Evolutionary conservation across 2,888 invertebrate species (phyloP), one percentile per base, ranked within the genome.

Genomic region (Agriotes lineatus): DNA sequence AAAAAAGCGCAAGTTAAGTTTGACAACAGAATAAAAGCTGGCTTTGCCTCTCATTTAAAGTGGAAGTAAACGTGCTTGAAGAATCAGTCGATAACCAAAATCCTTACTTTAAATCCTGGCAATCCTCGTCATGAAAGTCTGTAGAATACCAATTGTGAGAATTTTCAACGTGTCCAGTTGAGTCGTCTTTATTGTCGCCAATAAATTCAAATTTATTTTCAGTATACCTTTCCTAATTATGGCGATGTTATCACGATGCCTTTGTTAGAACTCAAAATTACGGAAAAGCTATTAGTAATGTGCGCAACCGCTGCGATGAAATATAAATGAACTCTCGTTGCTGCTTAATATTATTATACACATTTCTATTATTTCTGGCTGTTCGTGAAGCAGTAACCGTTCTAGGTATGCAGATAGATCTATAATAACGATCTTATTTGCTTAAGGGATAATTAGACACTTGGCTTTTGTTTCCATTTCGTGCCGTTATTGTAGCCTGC

Each of bases 361-460:
- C 37, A 14, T 39, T 39, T 12, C 20, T 45, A 45, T 19, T 45
- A 45, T 19, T 45, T 10, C 20, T 1, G 25, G 14, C 20, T 16
- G 30, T 37, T 56, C 37, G 35, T 56, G 37, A 56, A 37, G 30
- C 50, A 50, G 7, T 22, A 50, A 50, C 16, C 14, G 25, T 25
- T 25, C 25, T 25, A 25, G 25, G 25, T 25, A 25, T 7, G 50
- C 14, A 30, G 7, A 14, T 12, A 30, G 25, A 62, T 62, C 62
- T 62, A 62, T 54, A 62, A 52, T 54, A 44, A 44, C 42, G 52
- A 62, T 62, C 62, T 62, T 62, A 54, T 62, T 62, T 62, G 30
- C 19, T 54, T 44, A 62, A 25, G 25, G 42, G 54, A 42, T 62
- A 62, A 62, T 62, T 62, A 62, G 62, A 44, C 62, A 54, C 61